These are phyloP conservation scores for Actinernus sp. DNA, from an alignment of 92 coral and sea anemone genomes.

Conservation along the genomic window DNA sequence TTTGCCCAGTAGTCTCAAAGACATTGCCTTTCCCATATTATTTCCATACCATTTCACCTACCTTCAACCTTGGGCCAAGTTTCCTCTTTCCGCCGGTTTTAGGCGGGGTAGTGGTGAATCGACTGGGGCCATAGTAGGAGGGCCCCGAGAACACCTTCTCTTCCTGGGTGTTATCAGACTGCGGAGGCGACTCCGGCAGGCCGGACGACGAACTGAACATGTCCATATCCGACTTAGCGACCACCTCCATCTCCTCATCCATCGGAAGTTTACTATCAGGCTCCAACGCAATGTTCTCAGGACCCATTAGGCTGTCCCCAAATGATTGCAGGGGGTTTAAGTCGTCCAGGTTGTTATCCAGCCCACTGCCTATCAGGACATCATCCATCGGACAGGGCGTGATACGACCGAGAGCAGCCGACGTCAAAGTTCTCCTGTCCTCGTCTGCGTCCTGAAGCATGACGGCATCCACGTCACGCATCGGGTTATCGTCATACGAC, in stretches of 20 bases:
- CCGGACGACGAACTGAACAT: constrained; percentile 62
- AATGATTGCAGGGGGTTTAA: constrained; percentile 56
- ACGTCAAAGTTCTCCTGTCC: constrained; percentile 87
- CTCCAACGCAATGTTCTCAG: constrained; percentile 60
- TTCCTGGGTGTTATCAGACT: constrained; percentile 40
- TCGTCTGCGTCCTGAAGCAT: constrained; percentile 64
- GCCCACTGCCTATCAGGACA: constrained; percentile 43
- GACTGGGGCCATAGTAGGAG: constrained; percentile 10
- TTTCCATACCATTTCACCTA: constrained; percentile 7
- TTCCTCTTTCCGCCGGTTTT: constrained; percentile 88
- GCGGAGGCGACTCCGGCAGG: constrained; percentile 68
- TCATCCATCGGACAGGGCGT: constrained; percentile 86
- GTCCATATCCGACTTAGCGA: constrained; percentile 84
- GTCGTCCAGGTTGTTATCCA: constrained; percentile 61
- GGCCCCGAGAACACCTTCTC: background rate
- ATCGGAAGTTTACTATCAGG: constrained; percentile 77
- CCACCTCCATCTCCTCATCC: constrained; percentile 96
- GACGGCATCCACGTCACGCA: constrained; percentile 56
- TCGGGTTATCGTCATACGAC: constrained; percentile 37
- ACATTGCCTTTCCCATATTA: too few relatives aligned
- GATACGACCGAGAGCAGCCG: constrained; percentile 86
- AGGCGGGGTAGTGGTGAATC: constrained; percentile 60
- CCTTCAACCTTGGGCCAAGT: constrained; percentile 84
- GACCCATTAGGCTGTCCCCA: constrained; percentile 65
- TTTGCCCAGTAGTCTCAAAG: too few relatives aligned